Evolutionary conservation across 2,797 vertebrate species (phyloP).

Genomic region (Synaphobranchus kaupii): DNA sequence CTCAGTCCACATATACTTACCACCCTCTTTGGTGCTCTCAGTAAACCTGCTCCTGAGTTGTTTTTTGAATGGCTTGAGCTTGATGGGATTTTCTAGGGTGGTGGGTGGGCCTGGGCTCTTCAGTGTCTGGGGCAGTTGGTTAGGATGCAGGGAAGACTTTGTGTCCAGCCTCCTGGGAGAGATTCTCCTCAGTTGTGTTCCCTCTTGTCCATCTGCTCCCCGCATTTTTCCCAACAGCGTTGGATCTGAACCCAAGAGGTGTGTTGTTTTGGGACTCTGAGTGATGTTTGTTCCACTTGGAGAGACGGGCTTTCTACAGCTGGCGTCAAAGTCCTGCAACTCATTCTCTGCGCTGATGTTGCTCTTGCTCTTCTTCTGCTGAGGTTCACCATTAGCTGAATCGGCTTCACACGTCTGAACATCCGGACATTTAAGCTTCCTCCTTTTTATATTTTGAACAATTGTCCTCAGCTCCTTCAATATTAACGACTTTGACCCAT

Average conservation of each 20-base stretch:
- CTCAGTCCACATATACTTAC: slow-evolving; percentile 58
- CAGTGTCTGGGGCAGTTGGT: neutral
- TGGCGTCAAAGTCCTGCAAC: slow-evolving; percentile 28
- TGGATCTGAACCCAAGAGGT: slow-evolving; percentile 60
- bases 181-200: slow-evolving; percentile 36
- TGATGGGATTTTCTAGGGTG: slow-evolving; percentile 44
- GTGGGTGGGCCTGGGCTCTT: slow-evolving; percentile 21
- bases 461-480: slow-evolving; percentile 67
- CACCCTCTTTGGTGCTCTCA: slow-evolving; percentile 65
- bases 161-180: slow-evolving; percentile 34
- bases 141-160: neutral
- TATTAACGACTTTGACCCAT: slow-evolving; percentile 48
- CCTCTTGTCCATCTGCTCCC: slow-evolving; percentile 27
- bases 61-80: slow-evolving; percentile 63
- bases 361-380: slow-evolving; percentile 57
- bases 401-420: neutral
- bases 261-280: slow-evolving; percentile 60
- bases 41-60: slow-evolving; percentile 53
- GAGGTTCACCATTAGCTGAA: slow-evolving; percentile 42
- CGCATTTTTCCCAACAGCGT: slow-evolving; percentile 38
- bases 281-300: slow-evolving; percentile 27
- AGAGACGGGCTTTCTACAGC: slow-evolving; percentile 19
- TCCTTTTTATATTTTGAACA: slow-evolving; percentile 60
- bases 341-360: slow-evolving; percentile 32
- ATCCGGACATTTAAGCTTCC: slow-evolving; percentile 23